Evolutionary conservation across 2,888 invertebrate species (phyloP).

Genomic region (Chrysolina oricalcia): DNA sequence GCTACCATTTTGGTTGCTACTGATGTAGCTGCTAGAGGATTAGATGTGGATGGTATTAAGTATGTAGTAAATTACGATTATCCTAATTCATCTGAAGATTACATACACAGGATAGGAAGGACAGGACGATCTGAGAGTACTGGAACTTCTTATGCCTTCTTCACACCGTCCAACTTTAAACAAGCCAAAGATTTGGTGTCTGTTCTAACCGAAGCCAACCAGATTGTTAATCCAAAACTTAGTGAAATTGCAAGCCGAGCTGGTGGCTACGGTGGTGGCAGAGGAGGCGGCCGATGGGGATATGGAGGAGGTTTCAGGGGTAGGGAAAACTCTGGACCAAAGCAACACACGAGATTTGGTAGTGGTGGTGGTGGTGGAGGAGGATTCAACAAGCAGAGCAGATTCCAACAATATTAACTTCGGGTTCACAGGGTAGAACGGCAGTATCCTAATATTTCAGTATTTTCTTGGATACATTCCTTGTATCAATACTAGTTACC

Average conservation of each 20-base stretch:
- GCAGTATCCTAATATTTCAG: slow-evolving; percentile 17
- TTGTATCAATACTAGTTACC: slow-evolving; percentile 26
- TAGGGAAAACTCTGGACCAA: no score
- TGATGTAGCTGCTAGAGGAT: slow-evolving; percentile 96
- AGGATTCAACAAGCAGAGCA: no score
- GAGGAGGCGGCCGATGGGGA: slow-evolving; percentile 75
- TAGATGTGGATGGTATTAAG: slow-evolving; percentile 97
- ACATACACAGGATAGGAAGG: slow-evolving; percentile 95
- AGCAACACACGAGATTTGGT: no score
- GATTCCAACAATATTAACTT: slow-evolving; percentile 31
- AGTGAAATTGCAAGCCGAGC: slow-evolving; percentile 82
- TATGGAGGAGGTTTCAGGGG: slow-evolving; percentile 34
- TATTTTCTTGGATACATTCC: slow-evolving; percentile 33
- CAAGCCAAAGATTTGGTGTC: slow-evolving; percentile 92
- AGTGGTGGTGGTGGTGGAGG: no score
- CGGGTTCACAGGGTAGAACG: slow-evolving; percentile 7
- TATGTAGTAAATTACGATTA: slow-evolving; percentile 98
- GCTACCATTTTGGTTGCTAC: slow-evolving; percentile 95
- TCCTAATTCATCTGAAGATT: slow-evolving; percentile 95
- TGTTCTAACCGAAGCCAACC: slow-evolving; percentile 92
- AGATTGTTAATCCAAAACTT: slow-evolving; percentile 90
- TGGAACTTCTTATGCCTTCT: no score
- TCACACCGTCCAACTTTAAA: slow-evolving; percentile 89
- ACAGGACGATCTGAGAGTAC: slow-evolving; percentile 91
- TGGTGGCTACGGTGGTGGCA: slow-evolving; percentile 75